Conservation (phyloP, 2,113 vertebrate genomes). For the Mus musculus region DNA sequence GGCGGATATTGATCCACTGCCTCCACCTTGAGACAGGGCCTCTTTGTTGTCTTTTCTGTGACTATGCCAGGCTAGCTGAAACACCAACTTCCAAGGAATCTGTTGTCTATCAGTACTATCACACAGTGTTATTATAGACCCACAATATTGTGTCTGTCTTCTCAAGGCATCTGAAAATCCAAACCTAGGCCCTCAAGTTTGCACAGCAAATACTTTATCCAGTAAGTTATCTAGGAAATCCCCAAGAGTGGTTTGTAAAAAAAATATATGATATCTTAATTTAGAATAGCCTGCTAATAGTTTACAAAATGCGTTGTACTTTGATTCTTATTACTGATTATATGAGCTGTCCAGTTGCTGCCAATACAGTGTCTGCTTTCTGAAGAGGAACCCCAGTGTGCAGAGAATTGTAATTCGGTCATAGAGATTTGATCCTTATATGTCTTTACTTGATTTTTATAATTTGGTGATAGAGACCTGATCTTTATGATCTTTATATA, state of each 20-base stretch:
- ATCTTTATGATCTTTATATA: constrained; percentile 32
- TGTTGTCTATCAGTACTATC: not conserved
- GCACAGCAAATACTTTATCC: not conserved
- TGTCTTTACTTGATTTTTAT: not conserved
- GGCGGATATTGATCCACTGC: fast-evolving
- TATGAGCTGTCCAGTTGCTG: not conserved
- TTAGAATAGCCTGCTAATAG: constrained; percentile 5
- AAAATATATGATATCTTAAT: not conserved
- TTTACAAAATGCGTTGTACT: not conserved
- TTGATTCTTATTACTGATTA: not conserved
- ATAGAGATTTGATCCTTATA: constrained; percentile 34
- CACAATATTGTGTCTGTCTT: no score
- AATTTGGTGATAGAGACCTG: constrained; percentile 30
- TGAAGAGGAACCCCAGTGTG: not conserved
- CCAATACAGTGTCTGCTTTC: not conserved
- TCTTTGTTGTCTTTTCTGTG: not conserved
- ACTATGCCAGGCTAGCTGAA: not conserved
- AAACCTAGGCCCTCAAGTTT: not conserved
- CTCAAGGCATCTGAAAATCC: no score
- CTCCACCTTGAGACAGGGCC: no score
- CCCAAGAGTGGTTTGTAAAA: not conserved
- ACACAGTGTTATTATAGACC: no score
- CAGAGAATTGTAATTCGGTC: constrained; percentile 6
- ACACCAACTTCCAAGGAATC: not conserved
- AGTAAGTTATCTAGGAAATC: not conserved